Conservation (phyloP, 2,113 vertebrate species). For the Lampris incognitus region DNA sequence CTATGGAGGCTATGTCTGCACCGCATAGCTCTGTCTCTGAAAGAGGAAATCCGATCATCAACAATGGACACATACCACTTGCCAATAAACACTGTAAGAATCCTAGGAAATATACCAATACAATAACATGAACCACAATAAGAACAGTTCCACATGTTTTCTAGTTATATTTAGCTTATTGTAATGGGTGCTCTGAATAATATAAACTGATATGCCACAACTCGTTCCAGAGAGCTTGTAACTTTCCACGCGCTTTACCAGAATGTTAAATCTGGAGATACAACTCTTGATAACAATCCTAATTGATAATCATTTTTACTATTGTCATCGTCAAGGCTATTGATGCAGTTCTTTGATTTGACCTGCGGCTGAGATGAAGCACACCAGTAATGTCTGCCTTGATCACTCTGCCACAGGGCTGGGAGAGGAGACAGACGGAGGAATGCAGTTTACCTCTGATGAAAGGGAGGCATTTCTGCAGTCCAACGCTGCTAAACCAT, state of each 20-base stretch:
- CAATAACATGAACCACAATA: no score
- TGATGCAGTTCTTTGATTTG: conserved; percentile 14
- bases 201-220: no score
- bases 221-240: no score
- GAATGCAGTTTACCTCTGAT: conserved; percentile 75
- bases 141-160: no score
- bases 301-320: no score
- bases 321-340: conserved; percentile 4
- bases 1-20: conserved; percentile 76
- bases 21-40: conserved; percentile 79
- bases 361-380: conserved; percentile 7
- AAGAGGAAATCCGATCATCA: conserved; percentile 31
- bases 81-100: no score
- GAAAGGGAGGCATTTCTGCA: conserved; percentile 78
- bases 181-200: no score
- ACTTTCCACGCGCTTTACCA: no score
- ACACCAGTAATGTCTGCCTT: conserved; percentile 16
- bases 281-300: no score
- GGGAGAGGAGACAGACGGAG: conserved; percentile 33
- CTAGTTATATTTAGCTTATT: no score
- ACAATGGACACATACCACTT: background rate
- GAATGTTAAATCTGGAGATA: no score
- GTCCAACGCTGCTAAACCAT: conserved; percentile 79
- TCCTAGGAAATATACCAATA: background rate
- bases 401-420: conserved; percentile 8